Conservation (phyloP, 2,113 vertebrate genomes). For the Budorcas taxicolor region DNA sequence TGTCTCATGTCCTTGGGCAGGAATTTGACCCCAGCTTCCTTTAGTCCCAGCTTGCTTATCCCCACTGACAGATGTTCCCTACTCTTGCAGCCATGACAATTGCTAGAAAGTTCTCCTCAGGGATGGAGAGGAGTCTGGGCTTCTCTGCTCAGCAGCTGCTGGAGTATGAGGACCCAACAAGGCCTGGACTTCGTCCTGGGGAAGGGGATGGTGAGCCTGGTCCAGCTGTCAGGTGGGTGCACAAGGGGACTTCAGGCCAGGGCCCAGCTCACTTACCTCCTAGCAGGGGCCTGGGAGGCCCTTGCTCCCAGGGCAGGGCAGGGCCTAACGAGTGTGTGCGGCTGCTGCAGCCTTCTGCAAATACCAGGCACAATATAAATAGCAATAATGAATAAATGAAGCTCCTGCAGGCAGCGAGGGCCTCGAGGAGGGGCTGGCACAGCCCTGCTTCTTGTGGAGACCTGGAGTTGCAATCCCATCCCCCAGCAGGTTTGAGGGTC, state of each 20-base stretch:
- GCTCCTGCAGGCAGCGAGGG: background rate
- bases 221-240: background rate
- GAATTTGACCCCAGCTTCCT: background rate
- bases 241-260: background rate
- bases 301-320: background rate
- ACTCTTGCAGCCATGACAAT: background rate
- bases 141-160: background rate
- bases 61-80: background rate
- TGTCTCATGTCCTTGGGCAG: background rate
- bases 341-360: slow-evolving; percentile 56
- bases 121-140: background rate
- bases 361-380: slow-evolving; percentile 65
- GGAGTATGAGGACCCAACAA: background rate
- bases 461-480: background rate
- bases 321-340: background rate
- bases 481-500: background rate
- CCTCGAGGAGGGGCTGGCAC: background rate
- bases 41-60: background rate
- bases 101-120: background rate
- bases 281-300: background rate
- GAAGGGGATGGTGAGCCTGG: background rate
- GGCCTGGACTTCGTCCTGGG: background rate
- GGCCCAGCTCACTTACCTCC: background rate
- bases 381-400: slow-evolving; percentile 67
- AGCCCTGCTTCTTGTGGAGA: background rate